Evolutionary conservation across 2,113 vertebrate genomes (phyloP).

Genomic region (Rhinopomastus cyanomelas): DNA sequence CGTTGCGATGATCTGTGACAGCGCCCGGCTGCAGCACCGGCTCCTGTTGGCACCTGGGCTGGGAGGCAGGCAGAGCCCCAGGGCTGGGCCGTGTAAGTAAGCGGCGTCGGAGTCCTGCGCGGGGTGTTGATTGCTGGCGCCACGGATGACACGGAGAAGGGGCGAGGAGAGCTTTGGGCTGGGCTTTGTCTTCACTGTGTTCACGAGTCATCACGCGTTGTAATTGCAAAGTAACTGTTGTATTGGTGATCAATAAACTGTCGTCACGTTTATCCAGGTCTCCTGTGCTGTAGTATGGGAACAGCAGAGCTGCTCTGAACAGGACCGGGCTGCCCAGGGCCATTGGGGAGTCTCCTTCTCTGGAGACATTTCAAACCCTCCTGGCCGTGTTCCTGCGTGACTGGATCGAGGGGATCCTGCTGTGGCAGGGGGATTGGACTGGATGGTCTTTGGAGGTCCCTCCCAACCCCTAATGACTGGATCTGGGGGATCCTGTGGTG

Average conservation of each 20-base stretch:
- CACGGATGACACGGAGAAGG: constrained; percentile 35
- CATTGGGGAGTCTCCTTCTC: too few relatives aligned
- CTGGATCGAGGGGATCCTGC: too few relatives aligned
- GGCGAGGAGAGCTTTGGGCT: constrained; percentile 66
- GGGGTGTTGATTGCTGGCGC: constrained; percentile 69
- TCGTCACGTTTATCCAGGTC: background rate
- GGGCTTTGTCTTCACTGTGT: constrained; percentile 54
- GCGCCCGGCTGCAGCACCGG: background rate
- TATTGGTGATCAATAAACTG: constrained; percentile 61
- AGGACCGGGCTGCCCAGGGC: too few relatives aligned
- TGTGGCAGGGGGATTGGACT: too few relatives aligned
- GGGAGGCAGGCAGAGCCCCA: constrained; percentile 61
- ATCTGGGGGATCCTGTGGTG: too few relatives aligned
- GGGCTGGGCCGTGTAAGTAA: constrained; percentile 60
- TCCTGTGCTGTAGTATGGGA: background rate
- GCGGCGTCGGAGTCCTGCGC: constrained; percentile 1
- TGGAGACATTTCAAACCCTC: too few relatives aligned
- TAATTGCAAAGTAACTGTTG: constrained; percentile 29
- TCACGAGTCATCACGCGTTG: constrained; percentile 39
- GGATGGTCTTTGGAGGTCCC: too few relatives aligned
- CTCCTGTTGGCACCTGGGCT: constrained; percentile 48
- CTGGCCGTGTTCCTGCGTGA: too few relatives aligned
- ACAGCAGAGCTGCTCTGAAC: too few relatives aligned
- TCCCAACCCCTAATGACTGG: too few relatives aligned
- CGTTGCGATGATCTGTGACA: background rate